A percentile compares a stretch with the other conserved stretches of the same genome.
phyloP scores from a whole-genome alignment of 2,888 invertebrate species.

The Lasioglossum calceatum region DNA sequence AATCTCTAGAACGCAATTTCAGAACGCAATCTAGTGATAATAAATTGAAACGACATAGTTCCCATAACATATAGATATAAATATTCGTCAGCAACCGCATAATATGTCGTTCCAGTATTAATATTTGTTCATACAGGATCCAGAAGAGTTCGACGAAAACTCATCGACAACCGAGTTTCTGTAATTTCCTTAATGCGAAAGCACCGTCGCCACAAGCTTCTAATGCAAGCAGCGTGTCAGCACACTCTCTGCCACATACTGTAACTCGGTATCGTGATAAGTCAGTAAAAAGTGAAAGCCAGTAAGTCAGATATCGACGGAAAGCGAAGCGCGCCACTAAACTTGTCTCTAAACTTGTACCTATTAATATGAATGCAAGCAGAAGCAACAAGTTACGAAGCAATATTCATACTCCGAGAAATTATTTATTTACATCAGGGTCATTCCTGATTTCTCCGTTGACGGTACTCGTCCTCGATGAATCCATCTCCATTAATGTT shows the following conservation, averaged over 20 bases:
- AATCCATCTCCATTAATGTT: background rate
- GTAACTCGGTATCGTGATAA: conserved; percentile 12
- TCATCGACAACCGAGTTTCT: background rate
- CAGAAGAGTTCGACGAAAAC: background rate
- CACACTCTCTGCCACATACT: background rate
- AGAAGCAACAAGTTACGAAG: conserved; percentile 5
- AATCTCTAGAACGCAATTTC: no score
- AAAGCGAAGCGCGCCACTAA: conserved; percentile 11
- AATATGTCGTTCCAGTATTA: background rate
- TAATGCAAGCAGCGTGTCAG: background rate
- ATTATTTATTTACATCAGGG: background rate
- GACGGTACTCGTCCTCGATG: background rate
- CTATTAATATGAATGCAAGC: no score
- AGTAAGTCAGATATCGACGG: conserved; percentile 19
- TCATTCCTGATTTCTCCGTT: background rate
- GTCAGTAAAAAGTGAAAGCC: conserved; percentile 25
- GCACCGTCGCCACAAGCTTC: background rate
- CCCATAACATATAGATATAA: background rate
- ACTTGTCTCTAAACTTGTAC: conserved; percentile 3
- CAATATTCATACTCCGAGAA: background rate
- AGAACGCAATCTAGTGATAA: no score
- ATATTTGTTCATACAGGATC: background rate
- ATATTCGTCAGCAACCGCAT: background rate
- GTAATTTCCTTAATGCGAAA: background rate
- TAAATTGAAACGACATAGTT: no score